These are phyloP conservation scores for Eleutherodactylus coqui DNA, from an alignment of 2,797 vertebrate species.

Conservation along the genomic window DNA sequence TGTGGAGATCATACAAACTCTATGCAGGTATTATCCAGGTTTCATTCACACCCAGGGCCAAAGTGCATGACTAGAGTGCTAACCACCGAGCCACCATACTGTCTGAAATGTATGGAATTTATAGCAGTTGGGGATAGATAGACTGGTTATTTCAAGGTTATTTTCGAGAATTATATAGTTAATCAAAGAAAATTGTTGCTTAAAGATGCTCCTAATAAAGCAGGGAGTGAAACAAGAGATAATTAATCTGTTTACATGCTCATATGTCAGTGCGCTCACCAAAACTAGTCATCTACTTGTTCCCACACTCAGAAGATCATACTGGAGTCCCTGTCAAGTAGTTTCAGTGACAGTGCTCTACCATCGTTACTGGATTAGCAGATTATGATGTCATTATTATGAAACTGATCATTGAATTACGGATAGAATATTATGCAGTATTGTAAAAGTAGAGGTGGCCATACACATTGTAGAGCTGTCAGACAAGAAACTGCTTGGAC, in stretches of 20 bases:
- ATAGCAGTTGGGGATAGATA: not conserved
- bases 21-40: not conserved
- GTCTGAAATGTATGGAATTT: not conserved
- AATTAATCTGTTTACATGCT: conserved; percentile 29
- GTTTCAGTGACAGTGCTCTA: conserved; percentile 24
- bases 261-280: conserved; percentile 15
- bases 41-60: not conserved
- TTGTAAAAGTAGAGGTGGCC: not conserved
- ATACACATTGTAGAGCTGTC: conserved; percentile 1
- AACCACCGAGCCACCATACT: not conserved
- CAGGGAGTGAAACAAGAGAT: conserved; percentile 32
- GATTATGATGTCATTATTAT: conserved; percentile 30
- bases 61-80: not conserved
- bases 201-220: conserved; percentile 1
- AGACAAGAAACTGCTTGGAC: not conserved
- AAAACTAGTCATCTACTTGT: conserved; percentile 8
- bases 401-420: not conserved
- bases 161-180: not conserved
- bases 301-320: not conserved
- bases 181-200: not conserved
- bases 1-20: not conserved
- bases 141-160: not conserved
- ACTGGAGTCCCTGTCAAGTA: not conserved
- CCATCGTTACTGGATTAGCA: conserved; percentile 18
- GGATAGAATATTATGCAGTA: not conserved